Evolutionary conservation across 2,113 vertebrate genomes (phyloP).

Genomic region (Nanorana parkeri): DNA sequence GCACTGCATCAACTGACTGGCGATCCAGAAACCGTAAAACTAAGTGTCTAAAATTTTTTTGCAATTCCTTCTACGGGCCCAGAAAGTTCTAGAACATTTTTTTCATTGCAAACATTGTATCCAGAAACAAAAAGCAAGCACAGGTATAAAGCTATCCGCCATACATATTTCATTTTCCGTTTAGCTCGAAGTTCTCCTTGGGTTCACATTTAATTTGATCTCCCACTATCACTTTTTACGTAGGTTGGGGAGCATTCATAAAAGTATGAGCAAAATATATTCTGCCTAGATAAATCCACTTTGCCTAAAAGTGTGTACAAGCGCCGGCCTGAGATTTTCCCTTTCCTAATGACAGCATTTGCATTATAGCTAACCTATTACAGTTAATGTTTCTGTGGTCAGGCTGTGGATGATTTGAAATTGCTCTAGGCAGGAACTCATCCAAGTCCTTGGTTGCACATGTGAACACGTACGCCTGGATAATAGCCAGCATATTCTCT

Average conservation of each 20-base stretch:
- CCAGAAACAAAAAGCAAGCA: too few relatives aligned
- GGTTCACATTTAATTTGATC: too few relatives aligned
- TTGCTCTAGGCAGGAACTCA: conserved; percentile 52
- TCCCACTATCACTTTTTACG: too few relatives aligned
- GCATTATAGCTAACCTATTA: conserved; percentile 23
- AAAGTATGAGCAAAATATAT: background rate
- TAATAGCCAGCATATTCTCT: conserved; percentile 40
- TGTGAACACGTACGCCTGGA: conserved; percentile 19
- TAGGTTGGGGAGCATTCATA: background rate
- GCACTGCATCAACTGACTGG: too few relatives aligned
- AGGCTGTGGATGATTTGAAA: conserved; percentile 51
- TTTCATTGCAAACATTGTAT: too few relatives aligned
- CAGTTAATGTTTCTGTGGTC: conserved; percentile 41
- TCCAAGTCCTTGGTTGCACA: background rate
- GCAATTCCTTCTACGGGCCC: too few relatives aligned
- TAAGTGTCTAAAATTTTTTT: too few relatives aligned
- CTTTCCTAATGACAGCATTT: conserved; percentile 38
- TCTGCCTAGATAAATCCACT: conserved; percentile 9
- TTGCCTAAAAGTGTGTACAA: conserved; percentile 18
- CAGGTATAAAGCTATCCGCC: too few relatives aligned
- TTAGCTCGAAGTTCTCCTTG: too few relatives aligned
- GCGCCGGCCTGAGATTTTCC: background rate
- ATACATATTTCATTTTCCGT: too few relatives aligned
- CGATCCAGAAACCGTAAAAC: too few relatives aligned
- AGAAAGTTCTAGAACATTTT: too few relatives aligned